Evolutionary conservation across 2,888 invertebrate genomes (phyloP), one percentile per base, ranked within the genome.

Genomic region (Oligia latruncula): DNA sequence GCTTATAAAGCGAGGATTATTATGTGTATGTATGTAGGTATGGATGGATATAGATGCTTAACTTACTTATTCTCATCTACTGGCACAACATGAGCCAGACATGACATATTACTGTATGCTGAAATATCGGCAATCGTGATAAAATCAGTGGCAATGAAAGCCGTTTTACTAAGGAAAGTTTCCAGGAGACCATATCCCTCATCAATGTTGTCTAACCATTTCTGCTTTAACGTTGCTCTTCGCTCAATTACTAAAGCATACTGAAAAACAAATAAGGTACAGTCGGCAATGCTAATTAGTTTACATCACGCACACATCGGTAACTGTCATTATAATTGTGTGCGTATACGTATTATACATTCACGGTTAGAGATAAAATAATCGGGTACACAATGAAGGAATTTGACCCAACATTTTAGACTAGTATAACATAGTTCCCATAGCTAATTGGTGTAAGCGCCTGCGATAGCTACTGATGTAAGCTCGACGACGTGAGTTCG

Each of bases 61-160:
- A 87, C 90, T 90, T 84, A 93, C 91, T 90, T 93, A 8, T 88
- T 86, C 20, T 75, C 84, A 72, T 95, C 92, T 15, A 95, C 77
- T 40, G 94, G 92, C 3, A 93, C 80, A 23, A 95, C 79, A 65
- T 92, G 87, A n/a, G 90, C 86, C 11, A 94, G 79, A 6, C 92
- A 90, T 1, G 94, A 90, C 4, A 95, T 85, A 0, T 93, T 91
- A 17, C 96, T 90, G 17, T 95, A 93, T 52, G 96, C 92, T 23
- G 95, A 93, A 67, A 97, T 91, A 88, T 97, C 97, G 15, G 97
- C 97, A 73, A 97, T 93, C 9, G 97, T 97, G 71, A 97, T 88
- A 35, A 93, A 89, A 71, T 97, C 94, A 1, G 96, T 97, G 43
- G 97, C 97, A 71, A 97, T 91, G 92, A 96, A 97, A 60, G 96